Conservation (phyloP, 2,797 vertebrate genomes). For the Alca torda region DNA sequence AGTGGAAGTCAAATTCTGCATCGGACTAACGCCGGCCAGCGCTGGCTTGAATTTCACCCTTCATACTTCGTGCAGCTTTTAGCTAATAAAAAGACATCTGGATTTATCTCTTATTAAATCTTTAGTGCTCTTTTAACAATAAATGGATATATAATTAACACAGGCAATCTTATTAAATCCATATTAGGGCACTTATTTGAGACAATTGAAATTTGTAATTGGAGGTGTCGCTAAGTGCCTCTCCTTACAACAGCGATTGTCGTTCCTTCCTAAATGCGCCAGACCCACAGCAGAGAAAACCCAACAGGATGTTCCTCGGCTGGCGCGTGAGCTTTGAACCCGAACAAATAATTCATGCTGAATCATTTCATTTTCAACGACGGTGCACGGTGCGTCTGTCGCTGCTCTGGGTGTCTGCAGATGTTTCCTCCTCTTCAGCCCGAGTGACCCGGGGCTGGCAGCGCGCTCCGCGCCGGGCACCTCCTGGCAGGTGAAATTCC, state of each 20-base stretch:
- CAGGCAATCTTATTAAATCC: not conserved
- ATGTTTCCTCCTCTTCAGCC: not conserved
- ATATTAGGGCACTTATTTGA: not conserved
- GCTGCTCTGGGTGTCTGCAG: not conserved
- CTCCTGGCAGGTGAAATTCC: not conserved
- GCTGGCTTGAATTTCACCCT: not conserved
- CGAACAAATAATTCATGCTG: not conserved
- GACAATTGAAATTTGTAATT: not conserved
- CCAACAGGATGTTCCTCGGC: not conserved
- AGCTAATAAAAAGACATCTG: not conserved
- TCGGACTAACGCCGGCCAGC: accelerated
- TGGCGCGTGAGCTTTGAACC: not conserved
- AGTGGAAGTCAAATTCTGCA: not conserved
- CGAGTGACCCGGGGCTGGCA: not conserved
- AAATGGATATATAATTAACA: slow-evolving; percentile 25
- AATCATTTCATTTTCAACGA: not conserved
- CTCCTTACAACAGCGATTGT: not conserved
- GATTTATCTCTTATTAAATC: slow-evolving; percentile 35
- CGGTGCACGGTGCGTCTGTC: accelerated
- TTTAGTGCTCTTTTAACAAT: slow-evolving; percentile 3
- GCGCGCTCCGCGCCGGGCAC: not conserved
- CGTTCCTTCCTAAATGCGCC: not conserved
- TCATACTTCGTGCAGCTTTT: not conserved
- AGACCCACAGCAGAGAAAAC: not conserved
- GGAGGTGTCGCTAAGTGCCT: not conserved